Base-by-base conservation (phyloP, 2,888 invertebrate species). In the Agonopterix heracliana region DNA sequence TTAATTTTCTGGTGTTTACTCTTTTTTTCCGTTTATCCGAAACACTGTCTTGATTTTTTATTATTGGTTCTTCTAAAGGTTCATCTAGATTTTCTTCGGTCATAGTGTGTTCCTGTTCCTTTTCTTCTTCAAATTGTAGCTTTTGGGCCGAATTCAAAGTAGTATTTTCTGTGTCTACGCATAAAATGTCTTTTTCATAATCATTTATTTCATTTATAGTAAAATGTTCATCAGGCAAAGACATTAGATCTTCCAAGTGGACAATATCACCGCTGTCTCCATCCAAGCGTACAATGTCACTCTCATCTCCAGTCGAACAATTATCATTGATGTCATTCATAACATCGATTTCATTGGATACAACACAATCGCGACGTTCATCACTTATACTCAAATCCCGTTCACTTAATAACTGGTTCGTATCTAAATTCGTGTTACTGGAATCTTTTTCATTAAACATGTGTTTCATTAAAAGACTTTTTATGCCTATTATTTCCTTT, bases 1-100 rank as follows among this genome's bases (percentile, higher is more conserved):
- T 71, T 51, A 69, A 53, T 60, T 75, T 81, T 50, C 55, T 71
- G 9, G 44, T 46, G 61, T 65, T 75, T 34, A 13, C 3, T 34
- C 17, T 46, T 57, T 48, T 63, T 41, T 36, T 41, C 35, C 10
- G 13, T 26, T n/a, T 34, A 5, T n/a, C 2, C n/a, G 34, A 34
- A n/a, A 38, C 38, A 38, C 26, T 26, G 3, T 26, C 26, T 5
- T 26, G n/a, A 38, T 38, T 38, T n/a, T 38, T 9, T 36, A 53
- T 51, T 49, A 34, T 34, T 9, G 46, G 46, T 46, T 17, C 44
- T 40, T 46, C 41, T 35, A 26, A 36, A 36, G 36, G 9, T 10
- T 45, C 45, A 0, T 14, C 45, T 11, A 45, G 14, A 14, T 12
- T 36, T 8, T 44, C 7, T 5, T 26, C 5, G 26, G 3, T 3